phyloP scores from a whole-genome alignment of 1,140 invertebrate genomes.

The Ectropis grisescens region DNA sequence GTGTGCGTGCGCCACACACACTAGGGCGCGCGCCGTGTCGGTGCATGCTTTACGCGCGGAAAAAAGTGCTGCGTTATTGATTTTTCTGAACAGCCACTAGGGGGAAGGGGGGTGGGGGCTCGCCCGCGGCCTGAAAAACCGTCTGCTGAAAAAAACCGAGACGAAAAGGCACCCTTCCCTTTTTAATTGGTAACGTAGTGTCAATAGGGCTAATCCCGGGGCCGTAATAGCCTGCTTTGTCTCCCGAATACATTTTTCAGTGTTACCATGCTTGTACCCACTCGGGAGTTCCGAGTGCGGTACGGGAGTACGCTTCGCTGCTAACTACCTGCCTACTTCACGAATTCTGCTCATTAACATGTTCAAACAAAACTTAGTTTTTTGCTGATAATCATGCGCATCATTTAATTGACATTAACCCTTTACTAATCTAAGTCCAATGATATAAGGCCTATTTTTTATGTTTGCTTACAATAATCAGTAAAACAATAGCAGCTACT shows the following conservation, averaged over 20 bases:
- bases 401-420: too few species aligned
- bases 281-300: too few species aligned
- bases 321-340: too few species aligned
- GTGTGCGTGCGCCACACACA: slow-evolving; percentile 42
- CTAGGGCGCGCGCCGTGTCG: slow-evolving; percentile 28
- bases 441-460: too few species aligned
- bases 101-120: slow-evolving; percentile 24
- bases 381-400: too few species aligned
- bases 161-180: slow-evolving; percentile 66
- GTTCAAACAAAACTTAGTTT: too few species aligned
- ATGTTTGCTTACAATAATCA: too few species aligned
- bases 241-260: slow-evolving; percentile 61
- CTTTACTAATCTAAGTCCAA: too few species aligned
- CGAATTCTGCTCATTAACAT: too few species aligned
- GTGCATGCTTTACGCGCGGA: slow-evolving; percentile 67
- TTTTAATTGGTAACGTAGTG: slow-evolving; percentile 70
- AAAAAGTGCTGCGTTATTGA: slow-evolving; percentile 68
- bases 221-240: slow-evolving; percentile 62
- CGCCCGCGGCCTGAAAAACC: slow-evolving; percentile 63
- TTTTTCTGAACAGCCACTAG: slow-evolving; percentile 57
- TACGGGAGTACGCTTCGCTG: too few species aligned
- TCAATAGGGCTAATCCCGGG: slow-evolving; percentile 67
- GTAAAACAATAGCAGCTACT: too few species aligned
- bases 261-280: slow-evolving; percentile 53
- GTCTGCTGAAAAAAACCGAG: slow-evolving; percentile 68